Conservation (phyloP, 1,140 invertebrate genomes). For the Chymomyza costata region DNA sequence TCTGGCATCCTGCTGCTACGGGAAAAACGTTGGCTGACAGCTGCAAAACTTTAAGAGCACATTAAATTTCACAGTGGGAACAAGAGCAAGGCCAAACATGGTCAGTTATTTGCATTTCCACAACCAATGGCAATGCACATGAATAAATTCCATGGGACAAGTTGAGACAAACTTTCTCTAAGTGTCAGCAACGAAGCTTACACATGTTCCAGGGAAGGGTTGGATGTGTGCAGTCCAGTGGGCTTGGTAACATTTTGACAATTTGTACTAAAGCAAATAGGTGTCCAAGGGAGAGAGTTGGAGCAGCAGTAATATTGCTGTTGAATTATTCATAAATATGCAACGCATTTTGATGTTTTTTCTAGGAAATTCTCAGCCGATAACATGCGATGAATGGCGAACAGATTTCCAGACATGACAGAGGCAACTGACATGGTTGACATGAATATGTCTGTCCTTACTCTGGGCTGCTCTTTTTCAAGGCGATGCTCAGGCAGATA, state of each 20-base stretch:
- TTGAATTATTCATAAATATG: constrained; percentile 49
- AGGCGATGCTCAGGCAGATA: too few species aligned
- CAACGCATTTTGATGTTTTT: constrained; percentile 37
- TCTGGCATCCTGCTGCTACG: too few species aligned
- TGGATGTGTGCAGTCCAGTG: constrained; percentile 4
- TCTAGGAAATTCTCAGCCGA: constrained; percentile 9
- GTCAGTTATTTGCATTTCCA: constrained; percentile 3
- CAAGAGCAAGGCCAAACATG: not conserved
- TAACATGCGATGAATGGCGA: constrained; percentile 31
- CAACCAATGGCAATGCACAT: constrained; percentile 5
- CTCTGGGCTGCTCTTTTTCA: too few species aligned
- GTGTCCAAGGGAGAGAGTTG: not conserved
- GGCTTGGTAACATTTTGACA: constrained; percentile 10
- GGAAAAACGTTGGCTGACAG: too few species aligned
- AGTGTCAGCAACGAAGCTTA: too few species aligned
- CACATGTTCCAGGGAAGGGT: too few species aligned
- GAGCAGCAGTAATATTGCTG: constrained; percentile 10
- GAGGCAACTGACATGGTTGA: constrained; percentile 4
- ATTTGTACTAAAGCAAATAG: constrained; percentile 13
- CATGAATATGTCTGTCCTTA: too few species aligned
- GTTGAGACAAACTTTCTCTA: constrained; percentile 25
- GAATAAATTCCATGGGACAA: constrained; percentile 16
- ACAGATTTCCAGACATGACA: constrained; percentile 10
- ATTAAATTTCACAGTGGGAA: not conserved
- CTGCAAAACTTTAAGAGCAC: too few species aligned